phyloP scores from a whole-genome alignment of 2,797 vertebrate genomes.

The Halcyon chelicuti region DNA sequence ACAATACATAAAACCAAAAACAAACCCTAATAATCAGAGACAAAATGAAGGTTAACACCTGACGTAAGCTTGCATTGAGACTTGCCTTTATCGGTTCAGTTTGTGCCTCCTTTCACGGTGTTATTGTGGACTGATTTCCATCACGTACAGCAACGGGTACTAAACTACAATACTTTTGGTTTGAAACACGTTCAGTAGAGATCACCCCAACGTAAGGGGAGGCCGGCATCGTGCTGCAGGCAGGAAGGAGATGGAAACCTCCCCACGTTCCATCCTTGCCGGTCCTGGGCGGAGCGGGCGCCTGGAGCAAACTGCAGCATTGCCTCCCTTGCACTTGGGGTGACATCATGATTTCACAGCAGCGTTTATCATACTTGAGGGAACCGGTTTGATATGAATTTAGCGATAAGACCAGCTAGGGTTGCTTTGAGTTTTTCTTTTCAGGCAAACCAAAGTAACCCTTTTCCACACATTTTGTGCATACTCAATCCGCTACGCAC shows the following conservation, averaged over 20 bases:
- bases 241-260: neutral
- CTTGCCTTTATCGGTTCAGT: conserved; percentile 62
- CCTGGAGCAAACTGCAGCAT: neutral
- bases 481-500: conserved; percentile 40
- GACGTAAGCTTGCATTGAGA: conserved; percentile 66
- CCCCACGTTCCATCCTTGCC: neutral
- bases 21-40: conserved; percentile 14
- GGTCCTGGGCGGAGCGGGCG: neutral
- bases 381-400: neutral
- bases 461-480: conserved; percentile 44
- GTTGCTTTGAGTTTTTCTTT: conserved; percentile 19
- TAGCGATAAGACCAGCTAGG: neutral
- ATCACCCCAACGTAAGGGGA: neutral
- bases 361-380: conserved; percentile 16
- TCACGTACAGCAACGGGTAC: conserved; percentile 35
- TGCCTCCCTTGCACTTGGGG: neutral
- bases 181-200: conserved; percentile 45
- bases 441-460: conserved; percentile 28
- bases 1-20: neutral
- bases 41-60: conserved; percentile 71
- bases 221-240: neutral
- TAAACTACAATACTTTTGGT: conserved; percentile 50
- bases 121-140: conserved; percentile 43
- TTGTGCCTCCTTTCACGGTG: conserved; percentile 39
- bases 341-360: conserved; percentile 47